Evolutionary conservation across 2,113 vertebrate species (phyloP), one percentile per base, ranked within the genome.

Genomic region (Paradoxurus hermaphroditus): DNA sequence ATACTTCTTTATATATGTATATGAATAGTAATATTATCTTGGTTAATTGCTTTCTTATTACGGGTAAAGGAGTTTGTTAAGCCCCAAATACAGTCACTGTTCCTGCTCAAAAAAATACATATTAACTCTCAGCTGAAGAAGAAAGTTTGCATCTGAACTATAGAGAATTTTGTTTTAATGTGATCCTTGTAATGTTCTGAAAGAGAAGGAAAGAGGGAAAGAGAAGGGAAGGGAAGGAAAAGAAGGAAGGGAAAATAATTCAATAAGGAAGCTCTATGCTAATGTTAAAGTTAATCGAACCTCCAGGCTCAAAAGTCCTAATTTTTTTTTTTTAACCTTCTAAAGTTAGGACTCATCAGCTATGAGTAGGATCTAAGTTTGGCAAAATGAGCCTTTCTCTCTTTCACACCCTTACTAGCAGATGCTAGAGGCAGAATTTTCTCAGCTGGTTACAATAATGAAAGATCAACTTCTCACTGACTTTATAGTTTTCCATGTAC

Each of bases 401-500:
- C 67, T 98, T 96, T 97, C 95, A 97, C 44, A 87, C 67, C 93
- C 92, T 81, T 95, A 53, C 34, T n/a, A 95, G 67, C 94, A 97
- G 90, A 97, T 97, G 81, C 87, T 85, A 59, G 89, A 96, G 95
- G 97, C 83, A 93, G 95, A 98, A 93, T 1, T 36, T 98, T 98
- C 98, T 95, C 96, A 97, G 53, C 93, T 98, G 62, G 90, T 91
- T 98, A 93, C 93, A 92, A 73, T 97, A 96, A 97, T 97, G 98
- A 98, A 98, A 98, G 95, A 98, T 94, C 97, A 96, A 44, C 46
- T 44, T 97, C 95, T 97, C 91, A 95, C 97, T 94, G 97, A 78
- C 93, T 87, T 95, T 89, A 73, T 97, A 93, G 92, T 84, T 98
- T 95, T 3, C 4, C 0, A 93, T 92, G 68, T 94, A 93, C 36